A percentile compares a stretch with the other conserved stretches of the same genome.
Conservation (phyloP, 2,113 vertebrate species). For the Rhizomys pruinosus region DNA sequence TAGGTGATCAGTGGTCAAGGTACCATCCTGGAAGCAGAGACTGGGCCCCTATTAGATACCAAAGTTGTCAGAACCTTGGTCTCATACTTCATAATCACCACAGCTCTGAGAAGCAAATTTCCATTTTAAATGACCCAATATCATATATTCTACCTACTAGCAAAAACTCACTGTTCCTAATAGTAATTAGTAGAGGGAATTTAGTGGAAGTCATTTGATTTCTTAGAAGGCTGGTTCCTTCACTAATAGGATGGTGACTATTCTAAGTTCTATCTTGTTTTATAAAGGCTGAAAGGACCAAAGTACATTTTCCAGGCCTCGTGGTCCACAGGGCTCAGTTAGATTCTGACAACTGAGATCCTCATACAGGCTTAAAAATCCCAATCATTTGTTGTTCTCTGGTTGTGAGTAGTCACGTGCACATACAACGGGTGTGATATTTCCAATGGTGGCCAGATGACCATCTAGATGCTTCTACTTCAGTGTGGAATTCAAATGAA, state of each 20-base stretch:
- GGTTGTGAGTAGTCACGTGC: neutral
- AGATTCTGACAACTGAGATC: neutral
- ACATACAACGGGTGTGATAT: fast-evolving
- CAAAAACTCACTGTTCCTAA: neutral
- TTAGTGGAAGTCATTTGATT: neutral
- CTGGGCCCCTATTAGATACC: neutral
- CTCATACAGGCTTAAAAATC: neutral
- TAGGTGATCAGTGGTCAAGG: neutral
- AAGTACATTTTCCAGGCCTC: neutral
- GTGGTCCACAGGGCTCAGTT: neutral
- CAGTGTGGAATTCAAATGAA: neutral
- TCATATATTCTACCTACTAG: neutral
- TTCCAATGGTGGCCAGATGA: neutral
- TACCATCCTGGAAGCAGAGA: neutral
- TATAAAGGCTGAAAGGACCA: neutral
- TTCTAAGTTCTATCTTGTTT: constrained; percentile 1
- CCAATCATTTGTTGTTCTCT: neutral
- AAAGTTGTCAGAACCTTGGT: neutral
- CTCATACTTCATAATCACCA: neutral
- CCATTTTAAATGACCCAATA: neutral
- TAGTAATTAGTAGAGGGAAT: neutral
- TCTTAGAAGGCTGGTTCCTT: neutral
- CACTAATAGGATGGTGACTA: neutral
- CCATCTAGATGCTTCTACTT: neutral
- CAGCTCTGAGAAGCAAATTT: neutral